Conservation (phyloP, 2,797 vertebrate species). For the Hydrophis major region DNA sequence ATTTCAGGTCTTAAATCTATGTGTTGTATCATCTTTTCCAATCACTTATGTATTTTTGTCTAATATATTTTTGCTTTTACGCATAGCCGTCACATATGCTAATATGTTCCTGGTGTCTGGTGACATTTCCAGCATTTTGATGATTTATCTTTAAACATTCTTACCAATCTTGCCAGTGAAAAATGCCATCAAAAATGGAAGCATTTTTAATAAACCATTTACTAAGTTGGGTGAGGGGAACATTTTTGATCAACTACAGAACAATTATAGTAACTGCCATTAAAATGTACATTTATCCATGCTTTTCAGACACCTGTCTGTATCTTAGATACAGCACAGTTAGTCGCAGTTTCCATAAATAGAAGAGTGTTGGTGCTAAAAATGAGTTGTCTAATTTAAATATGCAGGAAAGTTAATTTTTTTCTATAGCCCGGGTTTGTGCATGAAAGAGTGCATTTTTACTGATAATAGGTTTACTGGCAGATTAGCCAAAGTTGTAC, state of each 20-base stretch:
- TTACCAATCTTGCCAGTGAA: too few relatives aligned
- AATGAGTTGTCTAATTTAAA: conserved; percentile 15
- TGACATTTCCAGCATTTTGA: too few relatives aligned
- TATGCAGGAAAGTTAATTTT: not conserved
- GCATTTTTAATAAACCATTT: conserved; percentile 11
- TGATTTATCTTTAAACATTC: too few relatives aligned
- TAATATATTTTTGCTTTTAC: too few relatives aligned
- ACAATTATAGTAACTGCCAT: conserved; percentile 38
- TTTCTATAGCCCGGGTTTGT: not conserved
- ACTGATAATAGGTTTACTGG: not conserved
- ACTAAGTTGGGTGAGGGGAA: not conserved
- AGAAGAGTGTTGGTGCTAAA: conserved; percentile 29
- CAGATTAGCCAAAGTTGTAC: not conserved
- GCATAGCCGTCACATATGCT: too few relatives aligned
- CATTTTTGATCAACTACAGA: not conserved
- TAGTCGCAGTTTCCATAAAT: conserved; percentile 21
- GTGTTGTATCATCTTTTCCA: too few relatives aligned
- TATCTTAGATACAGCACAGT: conserved; percentile 2
- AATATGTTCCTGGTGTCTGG: too few relatives aligned
- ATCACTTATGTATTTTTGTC: too few relatives aligned
- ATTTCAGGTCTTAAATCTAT: too few relatives aligned
- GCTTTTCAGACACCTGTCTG: not conserved
- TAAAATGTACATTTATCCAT: conserved; percentile 38
- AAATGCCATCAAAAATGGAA: not conserved
- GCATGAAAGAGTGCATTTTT: not conserved